A percentile compares a stretch with the other conserved stretches of the same genome.
Conservation (phyloP, 2,888 invertebrate species). For the Cataglyphis altisquamis region DNA sequence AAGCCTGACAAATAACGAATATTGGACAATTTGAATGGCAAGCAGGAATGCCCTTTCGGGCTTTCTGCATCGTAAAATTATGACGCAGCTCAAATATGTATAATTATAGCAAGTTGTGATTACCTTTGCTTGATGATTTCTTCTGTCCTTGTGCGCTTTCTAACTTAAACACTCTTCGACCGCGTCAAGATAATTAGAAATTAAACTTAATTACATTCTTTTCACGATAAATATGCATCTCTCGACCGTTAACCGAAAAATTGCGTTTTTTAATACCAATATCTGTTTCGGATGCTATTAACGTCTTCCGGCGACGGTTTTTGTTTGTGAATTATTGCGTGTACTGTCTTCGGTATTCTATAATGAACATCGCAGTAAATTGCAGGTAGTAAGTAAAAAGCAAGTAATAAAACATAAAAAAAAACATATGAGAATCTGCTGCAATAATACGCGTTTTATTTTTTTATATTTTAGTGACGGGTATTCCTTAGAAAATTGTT, state of each 20-base stretch:
- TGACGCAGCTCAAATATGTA: constrained; percentile 57
- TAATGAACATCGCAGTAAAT: neutral
- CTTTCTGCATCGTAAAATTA: constrained; percentile 60
- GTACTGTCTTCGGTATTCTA: neutral
- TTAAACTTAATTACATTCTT: constrained; percentile 71
- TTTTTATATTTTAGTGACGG: neutral
- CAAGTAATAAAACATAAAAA: neutral
- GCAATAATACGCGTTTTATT: neutral
- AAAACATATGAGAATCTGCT: neutral
- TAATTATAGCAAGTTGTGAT: constrained; percentile 68
- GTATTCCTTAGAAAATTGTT: neutral
- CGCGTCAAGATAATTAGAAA: constrained; percentile 75
- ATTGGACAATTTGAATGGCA: constrained; percentile 46
- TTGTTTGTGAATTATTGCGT: neutral
- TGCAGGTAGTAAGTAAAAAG: neutral
- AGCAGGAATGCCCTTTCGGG: constrained; percentile 5
- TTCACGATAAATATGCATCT: constrained; percentile 46
- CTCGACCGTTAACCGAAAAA: constrained; percentile 38
- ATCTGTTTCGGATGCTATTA: constrained; percentile 25
- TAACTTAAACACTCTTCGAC: constrained; percentile 43
- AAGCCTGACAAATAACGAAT: constrained; percentile 38
- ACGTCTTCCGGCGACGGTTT: neutral
- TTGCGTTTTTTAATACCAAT: neutral
- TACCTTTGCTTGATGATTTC: constrained; percentile 55
- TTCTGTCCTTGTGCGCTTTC: constrained; percentile 34